phyloP scores from a whole-genome alignment of 2,797 vertebrate species.

The Hippopotamyrus pictus region DNA sequence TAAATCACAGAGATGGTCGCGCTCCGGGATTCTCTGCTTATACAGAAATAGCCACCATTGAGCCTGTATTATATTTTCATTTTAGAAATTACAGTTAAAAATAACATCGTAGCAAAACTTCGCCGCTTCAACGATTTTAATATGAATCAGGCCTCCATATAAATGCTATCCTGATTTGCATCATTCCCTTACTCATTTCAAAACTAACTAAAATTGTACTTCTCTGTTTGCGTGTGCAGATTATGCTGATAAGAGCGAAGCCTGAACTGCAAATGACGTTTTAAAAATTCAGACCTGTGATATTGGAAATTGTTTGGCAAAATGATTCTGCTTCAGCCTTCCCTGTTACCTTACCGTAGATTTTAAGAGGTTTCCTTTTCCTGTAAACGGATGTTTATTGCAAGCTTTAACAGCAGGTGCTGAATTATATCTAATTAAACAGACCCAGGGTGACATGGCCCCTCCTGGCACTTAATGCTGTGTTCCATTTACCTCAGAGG shows the following conservation, averaged over 20 bases:
- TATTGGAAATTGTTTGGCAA: neutral
- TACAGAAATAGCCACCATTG: neutral
- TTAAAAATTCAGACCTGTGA: neutral
- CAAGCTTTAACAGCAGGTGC: neutral
- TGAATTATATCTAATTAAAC: neutral
- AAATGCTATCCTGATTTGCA: neutral
- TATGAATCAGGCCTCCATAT: constrained; percentile 4
- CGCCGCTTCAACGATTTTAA: neutral
- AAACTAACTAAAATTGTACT: constrained; percentile 6
- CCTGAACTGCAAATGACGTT: neutral
- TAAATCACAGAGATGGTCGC: neutral
- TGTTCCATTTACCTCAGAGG: neutral
- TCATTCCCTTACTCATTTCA: constrained; percentile 4
- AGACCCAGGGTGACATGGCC: neutral
- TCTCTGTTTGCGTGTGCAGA: neutral
- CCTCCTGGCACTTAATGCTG: neutral
- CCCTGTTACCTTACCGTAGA: neutral
- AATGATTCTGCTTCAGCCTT: neutral
- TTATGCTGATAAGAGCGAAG: neutral
- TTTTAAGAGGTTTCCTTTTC: neutral
- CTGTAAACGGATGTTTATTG: neutral
- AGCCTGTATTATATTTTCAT: neutral
- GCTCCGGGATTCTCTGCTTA: neutral
- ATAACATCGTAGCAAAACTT: neutral
- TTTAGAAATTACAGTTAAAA: constrained; percentile 1